A percentile compares a stretch with the other conserved stretches of the same genome.
Evolutionary conservation across 2,888 invertebrate genomes (phyloP).

Genomic region (Ashinkailepas kermadecensis): DNA sequence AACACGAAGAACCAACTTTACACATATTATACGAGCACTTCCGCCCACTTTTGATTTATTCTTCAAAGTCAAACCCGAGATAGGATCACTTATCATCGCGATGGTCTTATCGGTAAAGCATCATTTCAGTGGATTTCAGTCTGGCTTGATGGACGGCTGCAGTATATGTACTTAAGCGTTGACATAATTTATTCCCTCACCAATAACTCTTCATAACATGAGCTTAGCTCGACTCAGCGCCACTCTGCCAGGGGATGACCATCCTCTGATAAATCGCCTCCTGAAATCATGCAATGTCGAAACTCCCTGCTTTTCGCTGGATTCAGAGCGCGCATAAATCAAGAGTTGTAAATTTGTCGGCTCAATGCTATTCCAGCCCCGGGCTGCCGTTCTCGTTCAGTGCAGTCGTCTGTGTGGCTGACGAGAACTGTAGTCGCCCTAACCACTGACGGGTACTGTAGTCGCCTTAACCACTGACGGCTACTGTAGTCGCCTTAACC

Average conservation of each 20-base stretch:
- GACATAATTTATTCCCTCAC: neutral
- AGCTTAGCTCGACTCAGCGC: neutral
- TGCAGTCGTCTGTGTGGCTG: neutral
- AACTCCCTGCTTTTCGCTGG: neutral
- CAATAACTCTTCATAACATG: conserved; percentile 9
- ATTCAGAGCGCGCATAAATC: conserved; percentile 7
- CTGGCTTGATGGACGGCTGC: too few species aligned
- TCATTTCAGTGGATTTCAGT: too few species aligned
- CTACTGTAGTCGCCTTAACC: too few species aligned
- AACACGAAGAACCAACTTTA: too few species aligned
- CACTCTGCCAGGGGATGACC: neutral
- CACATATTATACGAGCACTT: too few species aligned
- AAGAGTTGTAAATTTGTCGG: neutral
- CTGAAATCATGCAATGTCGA: conserved; percentile 18
- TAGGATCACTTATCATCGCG: too few species aligned
- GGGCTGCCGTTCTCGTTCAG: neutral
- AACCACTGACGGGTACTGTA: too few species aligned
- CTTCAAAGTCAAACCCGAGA: too few species aligned
- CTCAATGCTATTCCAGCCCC: neutral
- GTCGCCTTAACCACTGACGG: too few species aligned
- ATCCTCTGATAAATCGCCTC: neutral
- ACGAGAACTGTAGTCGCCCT: neutral
- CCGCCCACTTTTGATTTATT: too few species aligned
- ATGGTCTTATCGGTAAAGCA: too few species aligned
- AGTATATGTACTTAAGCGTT: neutral